Evolutionary conservation across 2,113 vertebrate genomes (phyloP).

Genomic region (Mus pahari): DNA sequence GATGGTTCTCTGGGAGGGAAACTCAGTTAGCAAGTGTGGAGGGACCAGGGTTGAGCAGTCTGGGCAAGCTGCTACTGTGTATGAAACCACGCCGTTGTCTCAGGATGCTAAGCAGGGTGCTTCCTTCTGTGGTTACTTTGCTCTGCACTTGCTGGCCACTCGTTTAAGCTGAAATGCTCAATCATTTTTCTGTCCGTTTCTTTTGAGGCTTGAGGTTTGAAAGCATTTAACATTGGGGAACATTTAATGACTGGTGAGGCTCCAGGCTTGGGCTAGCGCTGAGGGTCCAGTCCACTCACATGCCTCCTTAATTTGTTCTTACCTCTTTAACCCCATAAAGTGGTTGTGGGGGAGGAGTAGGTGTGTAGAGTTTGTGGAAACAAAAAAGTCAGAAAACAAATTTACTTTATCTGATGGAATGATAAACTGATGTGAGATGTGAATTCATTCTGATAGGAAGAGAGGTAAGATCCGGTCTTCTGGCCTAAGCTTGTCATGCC

Average conservation of each 20-base stretch:
- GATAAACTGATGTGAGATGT: not conserved
- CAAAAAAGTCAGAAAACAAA: not conserved
- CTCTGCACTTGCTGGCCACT: not conserved
- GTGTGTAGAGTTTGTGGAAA: not conserved
- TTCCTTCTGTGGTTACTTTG: not conserved
- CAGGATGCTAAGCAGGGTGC: too few relatives aligned
- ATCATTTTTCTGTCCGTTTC: not conserved
- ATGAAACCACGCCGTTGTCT: not conserved
- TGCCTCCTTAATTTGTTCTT: not conserved
- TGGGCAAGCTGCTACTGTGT: not conserved
- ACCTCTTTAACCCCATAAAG: too few relatives aligned
- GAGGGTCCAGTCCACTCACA: fast-evolving
- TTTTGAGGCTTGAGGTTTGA: not conserved
- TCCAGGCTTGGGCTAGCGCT: not conserved
- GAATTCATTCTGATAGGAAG: not conserved
- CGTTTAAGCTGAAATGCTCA: not conserved
- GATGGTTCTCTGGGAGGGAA: not conserved
- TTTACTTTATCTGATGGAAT: fast-evolving
- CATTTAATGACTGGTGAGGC: fast-evolving
- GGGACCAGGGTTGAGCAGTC: too few relatives aligned
- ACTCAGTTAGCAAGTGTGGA: not conserved
- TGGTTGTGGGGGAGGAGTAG: not conserved
- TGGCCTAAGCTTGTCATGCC: fast-evolving
- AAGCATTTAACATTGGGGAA: not conserved
- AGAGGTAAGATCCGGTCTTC: fast-evolving